Evolutionary conservation across 2,888 invertebrate species (phyloP).

Genomic region (Microctonus hyperodae): DNA sequence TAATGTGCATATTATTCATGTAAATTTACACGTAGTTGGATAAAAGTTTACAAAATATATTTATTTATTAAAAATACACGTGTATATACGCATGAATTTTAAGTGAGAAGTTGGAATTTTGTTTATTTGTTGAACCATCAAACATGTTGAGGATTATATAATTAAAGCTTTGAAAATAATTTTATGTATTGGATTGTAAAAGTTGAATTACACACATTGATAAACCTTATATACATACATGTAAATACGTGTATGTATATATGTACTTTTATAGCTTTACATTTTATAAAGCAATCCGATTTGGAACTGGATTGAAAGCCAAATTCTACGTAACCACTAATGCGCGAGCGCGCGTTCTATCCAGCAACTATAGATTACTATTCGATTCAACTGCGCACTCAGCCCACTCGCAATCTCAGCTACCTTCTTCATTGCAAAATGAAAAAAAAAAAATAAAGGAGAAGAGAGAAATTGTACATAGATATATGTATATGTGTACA

Average conservation of each 20-base stretch:
- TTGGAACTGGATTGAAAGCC: conserved; percentile 33
- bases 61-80: no score
- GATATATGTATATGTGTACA: no score
- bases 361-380: conserved; percentile 33
- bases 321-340: conserved; percentile 22
- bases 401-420: conserved; percentile 27
- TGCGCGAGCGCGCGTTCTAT: neutral
- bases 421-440: conserved; percentile 13
- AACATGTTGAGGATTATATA: neutral
- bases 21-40: no score
- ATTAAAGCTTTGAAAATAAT: neutral
- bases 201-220: conserved; percentile 11
- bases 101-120: no score
- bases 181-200: conserved; percentile 4
- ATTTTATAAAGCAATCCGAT: conserved; percentile 19
- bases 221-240: neutral
- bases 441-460: no score
- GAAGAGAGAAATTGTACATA: neutral
- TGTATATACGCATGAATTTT: no score
- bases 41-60: no score
- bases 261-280: neutral
- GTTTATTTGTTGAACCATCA: neutral
- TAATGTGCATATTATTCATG: no score
- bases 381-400: conserved; percentile 32
- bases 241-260: no score